These are phyloP conservation scores for Boloria selene DNA, from an alignment of 2,888 invertebrate genomes.

Conservation along the genomic window DNA sequence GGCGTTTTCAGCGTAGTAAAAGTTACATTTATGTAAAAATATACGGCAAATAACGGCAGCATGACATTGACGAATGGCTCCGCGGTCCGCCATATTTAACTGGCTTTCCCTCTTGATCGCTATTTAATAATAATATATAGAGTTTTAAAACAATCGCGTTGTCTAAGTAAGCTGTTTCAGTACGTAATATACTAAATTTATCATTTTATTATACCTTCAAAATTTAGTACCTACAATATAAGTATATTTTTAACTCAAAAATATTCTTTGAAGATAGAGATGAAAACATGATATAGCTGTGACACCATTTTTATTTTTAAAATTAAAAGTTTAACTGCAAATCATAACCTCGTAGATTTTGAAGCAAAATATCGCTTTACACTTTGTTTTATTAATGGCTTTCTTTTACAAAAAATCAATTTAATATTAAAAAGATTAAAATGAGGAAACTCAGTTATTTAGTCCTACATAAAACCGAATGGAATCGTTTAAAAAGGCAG, in stretches of 20 bases:
- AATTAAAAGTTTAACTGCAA: background rate
- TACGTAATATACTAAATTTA: background rate
- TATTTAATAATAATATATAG: conserved; percentile 42
- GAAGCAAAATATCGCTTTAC: too few relatives aligned
- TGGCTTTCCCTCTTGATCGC: conserved; percentile 46
- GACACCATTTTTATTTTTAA: background rate
- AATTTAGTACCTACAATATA: too few relatives aligned
- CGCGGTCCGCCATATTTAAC: conserved; percentile 54
- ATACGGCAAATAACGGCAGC: conserved; percentile 57
- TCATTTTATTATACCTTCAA: too few relatives aligned
- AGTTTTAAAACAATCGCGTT: background rate
- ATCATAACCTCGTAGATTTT: conserved; percentile 11
- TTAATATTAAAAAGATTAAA: background rate
- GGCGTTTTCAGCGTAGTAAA: conserved; percentile 35
- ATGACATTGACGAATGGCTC: conserved; percentile 67
- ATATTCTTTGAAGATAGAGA: background rate
- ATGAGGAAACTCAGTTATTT: conserved; percentile 32
- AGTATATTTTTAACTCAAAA: too few relatives aligned
- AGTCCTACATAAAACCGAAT: conserved; percentile 54
- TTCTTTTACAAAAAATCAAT: background rate
- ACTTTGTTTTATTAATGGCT: too few relatives aligned
- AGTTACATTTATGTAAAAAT: conserved; percentile 72
- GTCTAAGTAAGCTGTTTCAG: background rate
- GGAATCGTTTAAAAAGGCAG: conserved; percentile 53
- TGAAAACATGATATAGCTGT: background rate